Evolutionary conservation across 2,888 invertebrate species (phyloP), one percentile per base, ranked within the genome.

Genomic region (Erebia palarica): DNA sequence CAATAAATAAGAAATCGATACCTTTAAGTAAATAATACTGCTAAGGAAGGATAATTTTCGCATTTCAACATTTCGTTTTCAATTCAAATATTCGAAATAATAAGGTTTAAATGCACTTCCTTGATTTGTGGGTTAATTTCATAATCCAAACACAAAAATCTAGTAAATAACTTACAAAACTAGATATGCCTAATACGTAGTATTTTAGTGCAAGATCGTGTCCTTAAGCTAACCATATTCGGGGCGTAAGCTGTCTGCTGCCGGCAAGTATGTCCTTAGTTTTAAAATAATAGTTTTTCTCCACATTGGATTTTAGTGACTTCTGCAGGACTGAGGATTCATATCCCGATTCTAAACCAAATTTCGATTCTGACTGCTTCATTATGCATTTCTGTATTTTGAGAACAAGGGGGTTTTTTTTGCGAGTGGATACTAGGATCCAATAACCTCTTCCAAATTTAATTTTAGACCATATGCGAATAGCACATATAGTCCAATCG

Each of bases 1-100:
- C 61, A 63, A 49, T 63, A 61, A 13, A 44, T 44, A 42, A 16
- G 44, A 61, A 61, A 44, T n/a, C n/a, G n/a, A 61, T 61, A 60
- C 16, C n/a, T 8, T 51, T n/a, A 51, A n/a, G 51, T 8, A n/a
- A n/a, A 51, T 51, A 51, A 14, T 14, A 49, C 49, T 13, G 7
- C 36, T 4, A 49, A 49, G 14, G 13, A 49, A 14, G 49, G 49
- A 49, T 49, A 13, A 49, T 11, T 14, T 49, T 49, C 13, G 13
- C 13, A 14, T 49, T 49, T 36, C 36, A 7, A 13, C 5, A 49
- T 49, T 49, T 49, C 5, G 49, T 11, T 49, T 49, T 51, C n/a
- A 53, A 53, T 16, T 53, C 8, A 53, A n/a, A 53, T 9, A 53
- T 53, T 16, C 16, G 16, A 8, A 3, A 16, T 53, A n/a, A 53